These are phyloP conservation scores for Melipona quadrifasciata DNA, from an alignment of 1,140 invertebrate genomes.

Conservation along the genomic window DNA sequence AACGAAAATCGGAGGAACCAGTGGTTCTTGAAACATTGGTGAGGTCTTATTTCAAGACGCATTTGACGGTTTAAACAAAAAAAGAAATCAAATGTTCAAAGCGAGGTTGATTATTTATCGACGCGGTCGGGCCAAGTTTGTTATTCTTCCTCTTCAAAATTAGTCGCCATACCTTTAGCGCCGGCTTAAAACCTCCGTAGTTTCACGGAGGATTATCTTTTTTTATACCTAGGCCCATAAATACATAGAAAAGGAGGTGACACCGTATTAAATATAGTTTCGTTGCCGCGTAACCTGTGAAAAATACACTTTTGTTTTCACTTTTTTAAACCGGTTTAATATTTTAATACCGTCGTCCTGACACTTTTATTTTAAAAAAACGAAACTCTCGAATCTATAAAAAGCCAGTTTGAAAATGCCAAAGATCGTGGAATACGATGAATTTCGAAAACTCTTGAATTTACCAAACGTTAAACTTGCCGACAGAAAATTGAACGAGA, in stretches of 20 bases:
- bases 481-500: neutral
- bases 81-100: neutral
- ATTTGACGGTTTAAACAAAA: neutral
- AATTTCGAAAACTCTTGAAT: neutral
- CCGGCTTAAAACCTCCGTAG: neutral
- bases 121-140: too few species aligned
- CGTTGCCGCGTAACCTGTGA: neutral
- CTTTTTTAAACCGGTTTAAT: neutral
- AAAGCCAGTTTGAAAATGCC: too few species aligned
- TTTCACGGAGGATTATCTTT: neutral
- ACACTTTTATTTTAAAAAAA: neutral
- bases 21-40: too few species aligned
- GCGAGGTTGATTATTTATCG: neutral
- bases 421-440: neutral
- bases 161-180: neutral
- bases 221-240: neutral
- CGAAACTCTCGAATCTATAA: neutral
- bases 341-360: neutral
- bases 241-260: constrained; percentile 9
- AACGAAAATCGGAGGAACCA: neutral
- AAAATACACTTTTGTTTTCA: constrained; percentile 1
- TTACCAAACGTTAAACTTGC: neutral
- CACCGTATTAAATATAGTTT: constrained; percentile 23
- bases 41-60: neutral
- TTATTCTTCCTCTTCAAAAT: neutral